phyloP scores from a whole-genome alignment of 1,140 invertebrate genomes.

The Drosophila ficusphila region DNA sequence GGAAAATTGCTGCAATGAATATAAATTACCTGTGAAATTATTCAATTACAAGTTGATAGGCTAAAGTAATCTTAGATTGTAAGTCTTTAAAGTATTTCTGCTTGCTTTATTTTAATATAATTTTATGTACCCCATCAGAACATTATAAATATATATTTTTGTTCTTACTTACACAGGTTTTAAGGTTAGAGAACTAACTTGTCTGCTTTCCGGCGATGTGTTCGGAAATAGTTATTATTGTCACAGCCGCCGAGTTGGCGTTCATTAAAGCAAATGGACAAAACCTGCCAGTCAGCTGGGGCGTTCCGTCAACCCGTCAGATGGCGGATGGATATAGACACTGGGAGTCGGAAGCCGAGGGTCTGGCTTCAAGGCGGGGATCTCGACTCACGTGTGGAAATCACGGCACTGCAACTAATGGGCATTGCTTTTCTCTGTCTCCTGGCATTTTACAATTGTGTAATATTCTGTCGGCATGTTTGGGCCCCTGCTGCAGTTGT shows the following conservation, averaged over 20 bases:
- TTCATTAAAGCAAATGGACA: conserved; percentile 38
- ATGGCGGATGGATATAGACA: conserved; percentile 1
- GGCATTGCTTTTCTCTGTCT: conserved; percentile 40
- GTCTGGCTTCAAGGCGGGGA: conserved; percentile 5
- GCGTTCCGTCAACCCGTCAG: conserved; percentile 22
- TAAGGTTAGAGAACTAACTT: conserved; percentile 5
- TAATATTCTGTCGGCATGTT: conserved; percentile 56
- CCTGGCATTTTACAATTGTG: conserved; percentile 43
- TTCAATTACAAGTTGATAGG: too few relatives aligned
- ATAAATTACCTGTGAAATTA: too few relatives aligned
- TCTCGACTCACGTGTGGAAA: conserved; percentile 30
- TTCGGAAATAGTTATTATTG: conserved; percentile 44
- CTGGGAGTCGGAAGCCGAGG: background rate
- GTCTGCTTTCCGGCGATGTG: conserved; percentile 4
- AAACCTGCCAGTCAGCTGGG: conserved; percentile 49
- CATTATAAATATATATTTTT: background rate
- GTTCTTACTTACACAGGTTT: conserved; percentile 3
- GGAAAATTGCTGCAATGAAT: too few relatives aligned
- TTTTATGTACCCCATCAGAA: background rate
- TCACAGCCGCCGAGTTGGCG: conserved; percentile 21
- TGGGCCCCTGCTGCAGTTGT: conserved; percentile 9
- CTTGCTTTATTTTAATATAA: too few relatives aligned
- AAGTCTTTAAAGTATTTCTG: too few relatives aligned
- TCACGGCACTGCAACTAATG: conserved; percentile 47
- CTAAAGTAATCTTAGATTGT: too few relatives aligned